Conservation (phyloP, 2,113 vertebrate species). For the Proteles cristata region DNA sequence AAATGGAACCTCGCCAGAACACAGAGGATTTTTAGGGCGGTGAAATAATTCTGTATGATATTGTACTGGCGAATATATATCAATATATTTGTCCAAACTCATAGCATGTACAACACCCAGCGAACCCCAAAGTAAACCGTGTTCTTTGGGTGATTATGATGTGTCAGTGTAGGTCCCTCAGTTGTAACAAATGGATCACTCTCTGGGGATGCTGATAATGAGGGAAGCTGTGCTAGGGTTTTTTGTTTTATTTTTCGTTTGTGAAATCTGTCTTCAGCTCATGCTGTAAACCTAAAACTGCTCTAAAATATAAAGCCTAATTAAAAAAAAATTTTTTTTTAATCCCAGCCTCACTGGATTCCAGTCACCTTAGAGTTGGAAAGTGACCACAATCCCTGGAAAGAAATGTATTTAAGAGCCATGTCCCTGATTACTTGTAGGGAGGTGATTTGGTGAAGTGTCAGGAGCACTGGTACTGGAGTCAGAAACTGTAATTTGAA, state of each 20-base stretch:
- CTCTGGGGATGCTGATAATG: background rate
- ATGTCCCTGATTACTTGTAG: background rate
- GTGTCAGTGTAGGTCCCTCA: background rate
- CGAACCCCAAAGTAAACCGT: background rate
- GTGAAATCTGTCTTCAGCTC: background rate
- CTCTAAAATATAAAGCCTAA: constrained; percentile 1
- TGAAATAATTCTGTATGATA: background rate
- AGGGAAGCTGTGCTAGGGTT: background rate
- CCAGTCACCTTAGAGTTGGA: background rate
- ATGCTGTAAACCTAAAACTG: background rate
- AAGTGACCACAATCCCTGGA: background rate
- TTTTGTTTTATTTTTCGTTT: accelerated
- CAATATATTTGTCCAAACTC: background rate
- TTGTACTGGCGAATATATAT: background rate
- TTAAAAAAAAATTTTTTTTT: background rate
- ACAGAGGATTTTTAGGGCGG: background rate
- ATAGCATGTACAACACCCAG: background rate
- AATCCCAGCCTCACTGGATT: background rate
- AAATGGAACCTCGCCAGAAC: background rate
- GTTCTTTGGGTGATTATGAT: background rate
- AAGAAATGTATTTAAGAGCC: background rate
- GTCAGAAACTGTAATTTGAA: background rate
- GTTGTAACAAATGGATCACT: background rate
- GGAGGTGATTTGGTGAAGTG: background rate
- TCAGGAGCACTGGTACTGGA: background rate